These are phyloP conservation scores for Noctua pronuba DNA, from an alignment of 2,888 invertebrate species.

Conservation along the genomic window DNA sequence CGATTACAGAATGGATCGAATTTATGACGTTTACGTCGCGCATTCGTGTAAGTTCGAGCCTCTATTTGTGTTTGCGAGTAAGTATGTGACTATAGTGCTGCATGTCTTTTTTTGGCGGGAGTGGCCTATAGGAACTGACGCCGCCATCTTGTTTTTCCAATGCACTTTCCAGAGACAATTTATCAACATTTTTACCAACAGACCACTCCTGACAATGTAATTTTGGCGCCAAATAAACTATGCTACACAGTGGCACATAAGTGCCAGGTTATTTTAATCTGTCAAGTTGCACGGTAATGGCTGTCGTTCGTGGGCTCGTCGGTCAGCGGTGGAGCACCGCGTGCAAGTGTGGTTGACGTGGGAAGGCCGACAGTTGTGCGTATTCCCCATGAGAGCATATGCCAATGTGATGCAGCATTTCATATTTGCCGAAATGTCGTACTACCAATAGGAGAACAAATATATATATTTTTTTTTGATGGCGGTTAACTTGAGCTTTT, in stretches of 20 bases:
- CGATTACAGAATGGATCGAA: background rate
- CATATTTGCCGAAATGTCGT: background rate
- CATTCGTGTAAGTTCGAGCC: background rate
- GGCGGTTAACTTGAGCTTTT: too few species aligned
- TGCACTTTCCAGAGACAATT: background rate
- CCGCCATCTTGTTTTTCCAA: background rate
- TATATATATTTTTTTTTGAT: too few species aligned
- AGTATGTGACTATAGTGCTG: background rate
- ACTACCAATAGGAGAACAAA: too few species aligned
- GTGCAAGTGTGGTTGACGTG: conserved; percentile 49
- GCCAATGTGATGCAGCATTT: conserved; percentile 2
- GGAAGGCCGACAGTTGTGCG: conserved; percentile 12
- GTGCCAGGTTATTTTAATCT: conserved; percentile 9
- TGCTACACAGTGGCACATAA: background rate
- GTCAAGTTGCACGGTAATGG: conserved; percentile 19
- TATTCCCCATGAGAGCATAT: conserved; percentile 16
- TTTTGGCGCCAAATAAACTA: background rate
- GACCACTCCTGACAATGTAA: background rate
- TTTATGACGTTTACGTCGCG: background rate
- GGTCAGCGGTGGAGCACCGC: conserved; percentile 30
- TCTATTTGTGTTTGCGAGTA: background rate
- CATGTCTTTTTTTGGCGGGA: background rate
- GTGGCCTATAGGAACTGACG: background rate
- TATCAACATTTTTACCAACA: background rate
- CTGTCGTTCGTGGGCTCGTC: conserved; percentile 3